These are phyloP conservation scores for Dyspetes luteomarginatus DNA, from an alignment of 2,888 invertebrate species.

Conservation along the genomic window DNA sequence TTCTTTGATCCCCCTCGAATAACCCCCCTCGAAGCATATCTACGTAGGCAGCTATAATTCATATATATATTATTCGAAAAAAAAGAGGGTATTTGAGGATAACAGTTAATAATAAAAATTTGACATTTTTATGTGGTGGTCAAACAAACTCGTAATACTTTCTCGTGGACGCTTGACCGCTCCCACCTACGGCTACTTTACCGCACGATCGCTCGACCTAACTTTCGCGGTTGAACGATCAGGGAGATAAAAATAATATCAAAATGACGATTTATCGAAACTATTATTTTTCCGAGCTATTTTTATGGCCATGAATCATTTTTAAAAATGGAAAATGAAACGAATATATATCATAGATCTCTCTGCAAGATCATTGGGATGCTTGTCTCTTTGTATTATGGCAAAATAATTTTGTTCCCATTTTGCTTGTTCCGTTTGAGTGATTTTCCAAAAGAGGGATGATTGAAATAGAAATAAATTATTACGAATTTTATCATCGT, in stretches of 20 bases:
- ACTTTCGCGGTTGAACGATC: conserved; percentile 53
- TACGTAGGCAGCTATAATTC: neutral
- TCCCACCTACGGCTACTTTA: conserved; percentile 16
- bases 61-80: conserved; percentile 31
- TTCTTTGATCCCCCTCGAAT: neutral
- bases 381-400: neutral
- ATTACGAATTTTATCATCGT: neutral
- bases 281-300: conserved; percentile 67
- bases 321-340: conserved; percentile 15
- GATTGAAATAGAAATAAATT: neutral
- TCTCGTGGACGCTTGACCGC: conserved; percentile 60
- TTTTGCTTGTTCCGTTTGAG: neutral
- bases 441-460: neutral
- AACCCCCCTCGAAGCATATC: neutral
- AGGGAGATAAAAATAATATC: conserved; percentile 61
- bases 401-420: no score
- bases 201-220: conserved; percentile 34
- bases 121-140: conserved; percentile 72
- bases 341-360: conserved; percentile 13
- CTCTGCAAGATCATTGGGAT: conserved; percentile 24
- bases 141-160: conserved; percentile 67
- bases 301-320: conserved; percentile 44
- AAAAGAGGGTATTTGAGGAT: conserved; percentile 22
- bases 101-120: conserved; percentile 67
- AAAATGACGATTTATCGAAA: conserved; percentile 64